phyloP scores from a whole-genome alignment of 2,888 invertebrate genomes.

The Drosophila phalerata region DNA sequence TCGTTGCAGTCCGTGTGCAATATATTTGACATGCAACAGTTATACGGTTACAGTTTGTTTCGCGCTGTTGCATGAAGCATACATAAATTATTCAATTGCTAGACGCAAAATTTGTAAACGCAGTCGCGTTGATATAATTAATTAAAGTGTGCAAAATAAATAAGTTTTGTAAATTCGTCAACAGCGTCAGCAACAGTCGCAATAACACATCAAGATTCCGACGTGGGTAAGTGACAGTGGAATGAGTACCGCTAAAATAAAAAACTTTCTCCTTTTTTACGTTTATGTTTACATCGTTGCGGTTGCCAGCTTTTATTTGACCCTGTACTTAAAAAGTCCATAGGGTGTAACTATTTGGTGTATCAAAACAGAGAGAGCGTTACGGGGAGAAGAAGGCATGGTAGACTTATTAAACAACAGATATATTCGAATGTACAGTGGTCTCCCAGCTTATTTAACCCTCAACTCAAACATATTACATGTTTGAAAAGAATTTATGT shows the following conservation, averaged over 20 bases:
- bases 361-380: no score
- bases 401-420: no score
- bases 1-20: neutral
- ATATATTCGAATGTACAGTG: no score
- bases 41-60: constrained; percentile 14
- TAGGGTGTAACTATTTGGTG: neutral
- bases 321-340: neutral
- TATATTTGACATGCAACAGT: neutral
- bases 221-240: constrained; percentile 29
- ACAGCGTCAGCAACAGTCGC: neutral
- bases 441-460: no score
- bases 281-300: constrained; percentile 30
- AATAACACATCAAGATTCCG: constrained; percentile 1
- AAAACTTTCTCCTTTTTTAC: constrained; percentile 48
- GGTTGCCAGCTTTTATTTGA: neutral
- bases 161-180: neutral
- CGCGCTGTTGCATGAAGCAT: constrained; percentile 12
- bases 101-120: constrained; percentile 6
- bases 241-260: constrained; percentile 8
- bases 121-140: constrained; percentile 1
- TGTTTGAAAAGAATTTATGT: no score
- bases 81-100: constrained; percentile 21
- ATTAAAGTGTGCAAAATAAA: constrained; percentile 26
- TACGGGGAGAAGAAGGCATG: no score
- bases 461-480: no score